Base-by-base conservation (phyloP, 2,888 invertebrate genomes). In the Philhelius pedissequus region DNA sequence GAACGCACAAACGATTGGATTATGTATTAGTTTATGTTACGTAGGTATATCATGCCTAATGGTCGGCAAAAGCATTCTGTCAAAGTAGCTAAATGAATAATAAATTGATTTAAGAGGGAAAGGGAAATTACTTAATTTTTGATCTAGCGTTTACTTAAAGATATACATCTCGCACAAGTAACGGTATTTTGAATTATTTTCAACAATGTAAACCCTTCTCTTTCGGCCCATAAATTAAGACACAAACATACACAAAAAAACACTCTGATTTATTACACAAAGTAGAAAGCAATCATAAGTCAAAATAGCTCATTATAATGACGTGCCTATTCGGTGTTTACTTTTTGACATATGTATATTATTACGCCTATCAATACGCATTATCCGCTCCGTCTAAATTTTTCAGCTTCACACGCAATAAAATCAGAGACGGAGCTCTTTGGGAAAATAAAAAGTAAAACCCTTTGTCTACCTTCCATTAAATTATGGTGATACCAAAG, bases 381-480 rank as follows among this genome's bases (percentile, higher is more conserved):
- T 64, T 64, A 64, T 64, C 25, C 13, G 20, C 45, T 45, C 18
- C 30, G 13, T 45, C 9, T 27, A 7, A 64, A 48, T 48, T 64
- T 64, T 64, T 64, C 64, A 64, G 48, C 64, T 64, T 64, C 64
- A 64, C 64, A 64, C 64, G 64, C 64, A 64, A 64, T 64, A 64
- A 64, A 64, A 64, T 64, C 48, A 2, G 20, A 56, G 4, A 64
- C n/a, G 32, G 27, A 43, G 8, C 32, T 45, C 18, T 64, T 54
- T 3, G 15, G 4, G n/a, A n/a, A 27, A 54, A 32, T 6, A 54
- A 54, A 18, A 45, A 15, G n/a, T n/a, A 18, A 64, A 64, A 48
- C 64, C 64, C 48, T 64, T 64, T 64, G 48, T 5, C 25, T 25
- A 25, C 25, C 25, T 25, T 4, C 25, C 25, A 3, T 25, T 40